Conservation (phyloP, 1,140 invertebrate species). For the Neodiprion virginianus region DNA sequence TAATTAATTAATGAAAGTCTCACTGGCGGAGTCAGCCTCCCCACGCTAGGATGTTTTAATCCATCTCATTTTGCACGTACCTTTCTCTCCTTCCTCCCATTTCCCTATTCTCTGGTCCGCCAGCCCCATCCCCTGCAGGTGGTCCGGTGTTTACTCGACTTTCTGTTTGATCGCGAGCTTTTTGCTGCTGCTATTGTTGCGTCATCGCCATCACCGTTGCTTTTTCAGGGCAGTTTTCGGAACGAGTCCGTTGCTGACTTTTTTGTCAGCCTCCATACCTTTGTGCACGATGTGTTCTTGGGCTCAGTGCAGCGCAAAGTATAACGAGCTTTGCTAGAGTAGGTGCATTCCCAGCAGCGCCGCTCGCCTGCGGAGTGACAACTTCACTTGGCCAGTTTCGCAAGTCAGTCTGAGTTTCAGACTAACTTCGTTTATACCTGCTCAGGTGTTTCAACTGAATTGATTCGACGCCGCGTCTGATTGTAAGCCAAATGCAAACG, state of each 20-base stretch:
- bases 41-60: not conserved
- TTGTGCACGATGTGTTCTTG: not conserved
- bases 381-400: no score
- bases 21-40: no score
- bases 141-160: not conserved
- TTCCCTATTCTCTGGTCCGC: not conserved
- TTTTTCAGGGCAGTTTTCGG: not conserved
- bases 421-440: no score
- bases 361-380: no score
- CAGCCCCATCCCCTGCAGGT: not conserved
- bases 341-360: no score
- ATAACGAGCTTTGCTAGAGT: no score
- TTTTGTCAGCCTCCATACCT: not conserved
- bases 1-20: slow-evolving; percentile 5
- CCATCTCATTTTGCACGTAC: not conserved
- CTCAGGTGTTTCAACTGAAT: no score
- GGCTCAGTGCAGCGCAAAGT: no score
- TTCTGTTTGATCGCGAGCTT: slow-evolving; percentile 2
- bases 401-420: no score
- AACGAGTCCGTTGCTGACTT: not conserved
- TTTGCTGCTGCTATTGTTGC: not conserved
- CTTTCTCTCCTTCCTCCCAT: not conserved
- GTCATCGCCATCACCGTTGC: not conserved
- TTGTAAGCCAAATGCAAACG: no score
- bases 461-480: no score